These are phyloP conservation scores for Stomorhina lunata DNA, from an alignment of 2,888 invertebrate genomes.

Conservation along the genomic window DNA sequence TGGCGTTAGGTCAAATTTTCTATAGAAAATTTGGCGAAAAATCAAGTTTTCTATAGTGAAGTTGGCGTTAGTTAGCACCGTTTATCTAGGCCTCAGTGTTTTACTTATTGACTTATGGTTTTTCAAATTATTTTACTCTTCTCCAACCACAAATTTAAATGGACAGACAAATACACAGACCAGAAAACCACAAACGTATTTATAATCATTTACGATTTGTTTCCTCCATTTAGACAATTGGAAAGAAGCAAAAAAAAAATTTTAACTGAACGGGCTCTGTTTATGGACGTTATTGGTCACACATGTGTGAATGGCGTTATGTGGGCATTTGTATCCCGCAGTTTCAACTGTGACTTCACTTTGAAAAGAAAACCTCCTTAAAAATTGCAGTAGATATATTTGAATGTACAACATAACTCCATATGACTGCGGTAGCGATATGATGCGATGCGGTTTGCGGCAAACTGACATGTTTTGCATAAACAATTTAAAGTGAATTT, in stretches of 20 bases:
- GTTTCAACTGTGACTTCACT: conserved; percentile 39
- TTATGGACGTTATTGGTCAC: conserved; percentile 53
- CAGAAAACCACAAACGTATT: conserved; percentile 16
- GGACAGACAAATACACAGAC: neutral
- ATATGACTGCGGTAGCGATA: conserved; percentile 14
- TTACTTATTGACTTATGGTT: conserved; percentile 31
- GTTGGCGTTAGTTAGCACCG: neutral
- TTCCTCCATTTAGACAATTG: conserved; percentile 45
- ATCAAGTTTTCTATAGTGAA: no score
- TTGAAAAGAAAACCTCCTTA: neutral
- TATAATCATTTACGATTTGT: conserved; percentile 61
- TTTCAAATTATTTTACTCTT: neutral
- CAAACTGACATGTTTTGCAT: conserved; percentile 52
- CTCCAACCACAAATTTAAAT: neutral
- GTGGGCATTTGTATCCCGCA: conserved; percentile 63
- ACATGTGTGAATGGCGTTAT: conserved; percentile 61
- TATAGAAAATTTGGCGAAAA: no score
- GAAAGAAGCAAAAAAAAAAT: conserved; percentile 29
- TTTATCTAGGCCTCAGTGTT: neutral
- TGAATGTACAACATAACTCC: neutral
- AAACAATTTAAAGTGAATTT: conserved; percentile 32
- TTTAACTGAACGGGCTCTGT: conserved; percentile 19
- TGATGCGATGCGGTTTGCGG: conserved; percentile 26
- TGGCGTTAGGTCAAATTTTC: no score
- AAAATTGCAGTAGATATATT: conserved; percentile 22